These are phyloP conservation scores for Poecile atricapillus DNA, from an alignment of 2,113 vertebrate species.

Conservation along the genomic window DNA sequence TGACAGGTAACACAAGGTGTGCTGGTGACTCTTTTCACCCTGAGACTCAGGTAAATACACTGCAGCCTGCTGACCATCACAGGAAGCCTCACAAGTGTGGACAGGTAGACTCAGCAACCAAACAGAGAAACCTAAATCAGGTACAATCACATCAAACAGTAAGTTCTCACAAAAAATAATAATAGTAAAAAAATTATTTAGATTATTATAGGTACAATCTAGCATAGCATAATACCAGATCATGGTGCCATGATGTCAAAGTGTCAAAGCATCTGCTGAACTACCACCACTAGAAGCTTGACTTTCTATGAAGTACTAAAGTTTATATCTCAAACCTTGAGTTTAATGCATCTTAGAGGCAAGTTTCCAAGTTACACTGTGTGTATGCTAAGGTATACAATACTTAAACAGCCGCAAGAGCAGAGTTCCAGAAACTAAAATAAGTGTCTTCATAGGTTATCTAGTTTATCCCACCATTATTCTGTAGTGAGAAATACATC, in stretches of 20 bases:
- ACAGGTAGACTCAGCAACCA: background rate
- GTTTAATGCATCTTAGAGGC: background rate
- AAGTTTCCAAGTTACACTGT: background rate
- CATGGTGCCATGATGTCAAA: background rate
- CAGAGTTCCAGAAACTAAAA: background rate
- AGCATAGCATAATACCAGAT: background rate
- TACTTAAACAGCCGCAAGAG: background rate
- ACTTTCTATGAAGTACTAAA: background rate
- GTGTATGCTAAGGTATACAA: background rate
- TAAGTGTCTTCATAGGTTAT: background rate
- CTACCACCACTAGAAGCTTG: background rate
- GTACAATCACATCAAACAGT: background rate
- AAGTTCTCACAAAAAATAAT: background rate
- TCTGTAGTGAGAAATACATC: background rate
- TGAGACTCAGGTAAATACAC: background rate
- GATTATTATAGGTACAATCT: background rate
- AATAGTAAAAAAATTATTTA: background rate
- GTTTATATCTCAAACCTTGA: background rate
- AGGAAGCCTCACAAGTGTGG: background rate
- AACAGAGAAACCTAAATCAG: background rate
- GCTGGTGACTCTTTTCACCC: background rate
- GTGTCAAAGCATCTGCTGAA: background rate
- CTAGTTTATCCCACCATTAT: background rate
- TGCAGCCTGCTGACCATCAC: background rate
- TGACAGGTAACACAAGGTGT: background rate